Evolutionary conservation across 2,888 invertebrate genomes (phyloP).

Genomic region (Rotaria sp.): DNA sequence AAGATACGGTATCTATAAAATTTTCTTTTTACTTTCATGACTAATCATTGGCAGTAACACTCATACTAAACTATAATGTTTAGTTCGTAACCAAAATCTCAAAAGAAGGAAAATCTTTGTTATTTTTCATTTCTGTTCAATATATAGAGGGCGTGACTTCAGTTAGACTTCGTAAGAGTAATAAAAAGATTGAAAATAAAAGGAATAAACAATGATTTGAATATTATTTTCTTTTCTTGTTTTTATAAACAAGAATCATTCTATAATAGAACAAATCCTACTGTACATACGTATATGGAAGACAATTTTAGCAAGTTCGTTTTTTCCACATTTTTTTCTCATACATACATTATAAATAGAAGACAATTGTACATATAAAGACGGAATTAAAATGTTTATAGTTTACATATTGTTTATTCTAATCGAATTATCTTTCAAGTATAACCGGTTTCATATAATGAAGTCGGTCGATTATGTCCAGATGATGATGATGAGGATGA

Average conservation of each 20-base stretch:
- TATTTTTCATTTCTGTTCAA: not conserved
- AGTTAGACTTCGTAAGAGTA: too few relatives aligned
- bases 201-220: too few relatives aligned
- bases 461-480: not conserved
- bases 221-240: too few relatives aligned
- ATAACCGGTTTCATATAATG: not conserved
- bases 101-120: too few relatives aligned
- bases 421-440: not conserved
- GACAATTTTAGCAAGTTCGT: not conserved
- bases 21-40: not conserved
- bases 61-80: not conserved
- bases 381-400: not conserved
- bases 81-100: too few relatives aligned
- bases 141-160: too few relatives aligned
- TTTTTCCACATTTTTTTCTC: not conserved
- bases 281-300: conserved; percentile 19
- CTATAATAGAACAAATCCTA: not conserved
- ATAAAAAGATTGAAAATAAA: too few relatives aligned
- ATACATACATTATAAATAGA: not conserved
- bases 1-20: not conserved
- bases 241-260: not conserved
- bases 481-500: not conserved
- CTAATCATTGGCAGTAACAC: not conserved
- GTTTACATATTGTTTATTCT: not conserved
- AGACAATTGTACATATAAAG: not conserved